A percentile compares a stretch with the other conserved stretches of the same genome.
Evolutionary conservation across 2,888 invertebrate genomes (phyloP).

Genomic region (Cantharis flavilabris): DNA sequence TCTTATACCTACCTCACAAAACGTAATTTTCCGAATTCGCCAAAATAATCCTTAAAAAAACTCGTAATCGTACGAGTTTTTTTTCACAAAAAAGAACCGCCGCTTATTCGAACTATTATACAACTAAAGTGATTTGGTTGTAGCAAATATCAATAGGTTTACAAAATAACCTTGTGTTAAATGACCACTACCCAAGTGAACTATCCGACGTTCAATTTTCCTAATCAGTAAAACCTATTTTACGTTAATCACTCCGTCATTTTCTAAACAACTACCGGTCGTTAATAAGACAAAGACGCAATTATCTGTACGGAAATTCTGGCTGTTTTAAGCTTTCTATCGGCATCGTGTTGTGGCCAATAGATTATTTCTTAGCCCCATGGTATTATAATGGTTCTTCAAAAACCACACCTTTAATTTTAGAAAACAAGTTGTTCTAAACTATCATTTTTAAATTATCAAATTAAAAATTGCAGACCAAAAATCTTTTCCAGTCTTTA

Average conservation of each 20-base stretch:
- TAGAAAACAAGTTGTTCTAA: constrained; percentile 3
- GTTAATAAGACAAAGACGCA: constrained; percentile 33
- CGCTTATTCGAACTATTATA: not conserved
- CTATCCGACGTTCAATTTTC: constrained; percentile 27
- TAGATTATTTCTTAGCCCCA: constrained; percentile 33
- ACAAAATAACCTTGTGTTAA: constrained; percentile 12
- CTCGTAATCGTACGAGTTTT: too few relatives aligned
- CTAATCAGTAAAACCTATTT: constrained; percentile 28
- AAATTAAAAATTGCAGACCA: not conserved
- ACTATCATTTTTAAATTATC: constrained; percentile 25
- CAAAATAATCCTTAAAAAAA: not conserved
- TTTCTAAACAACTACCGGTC: constrained; percentile 15
- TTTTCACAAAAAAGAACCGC: not conserved
- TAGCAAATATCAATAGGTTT: not conserved
- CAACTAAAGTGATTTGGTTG: not conserved
- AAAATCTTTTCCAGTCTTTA: not conserved
- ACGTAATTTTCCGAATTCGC: constrained; percentile 2
- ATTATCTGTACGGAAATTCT: constrained; percentile 32
- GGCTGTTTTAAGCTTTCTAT: constrained; percentile 29
- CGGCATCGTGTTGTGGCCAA: constrained; percentile 31
- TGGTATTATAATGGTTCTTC: constrained; percentile 34
- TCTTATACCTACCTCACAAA: not conserved
- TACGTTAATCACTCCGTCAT: constrained; percentile 27
- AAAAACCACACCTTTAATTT: constrained; percentile 33
- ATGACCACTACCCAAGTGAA: constrained; percentile 15